Conservation (phyloP, 2,797 vertebrate species). For the Choloepus didactylus region DNA sequence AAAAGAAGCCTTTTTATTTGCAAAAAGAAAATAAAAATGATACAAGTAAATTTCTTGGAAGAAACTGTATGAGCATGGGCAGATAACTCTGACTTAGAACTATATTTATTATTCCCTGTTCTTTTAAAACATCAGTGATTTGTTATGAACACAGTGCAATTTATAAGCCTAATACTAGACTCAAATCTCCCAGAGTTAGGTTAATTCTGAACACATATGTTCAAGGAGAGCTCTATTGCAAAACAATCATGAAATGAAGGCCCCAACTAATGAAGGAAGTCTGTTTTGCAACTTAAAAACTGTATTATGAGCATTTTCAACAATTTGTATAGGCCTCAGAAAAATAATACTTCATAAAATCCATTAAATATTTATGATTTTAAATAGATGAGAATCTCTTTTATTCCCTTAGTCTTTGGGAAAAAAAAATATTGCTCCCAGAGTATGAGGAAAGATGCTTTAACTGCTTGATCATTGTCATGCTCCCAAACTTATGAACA, state of each 20-base stretch:
- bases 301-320: not conserved
- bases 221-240: not conserved
- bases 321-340: not conserved
- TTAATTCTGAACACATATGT: not conserved
- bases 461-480: not conserved
- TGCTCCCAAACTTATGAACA: not conserved
- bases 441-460: not conserved
- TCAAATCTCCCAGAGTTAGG: not conserved
- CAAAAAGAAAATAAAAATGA: not conserved
- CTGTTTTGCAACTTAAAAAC: constrained; percentile 7
- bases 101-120: constrained; percentile 38
- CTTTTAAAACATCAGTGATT: constrained; percentile 23
- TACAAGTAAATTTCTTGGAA: not conserved
- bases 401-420: not conserved
- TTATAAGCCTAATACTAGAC: constrained; percentile 38
- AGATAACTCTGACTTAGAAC: constrained; percentile 22
- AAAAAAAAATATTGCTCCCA: not conserved
- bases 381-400: not conserved
- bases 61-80: not conserved
- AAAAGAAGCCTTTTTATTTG: not conserved
- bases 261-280: not conserved
- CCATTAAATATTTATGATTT: not conserved
- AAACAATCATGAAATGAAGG: not conserved
- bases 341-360: constrained; percentile 19
- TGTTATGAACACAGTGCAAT: constrained; percentile 44